These are phyloP conservation scores for Maccullochella peelii DNA, from an alignment of 2,113 vertebrate genomes.

Conservation along the genomic window DNA sequence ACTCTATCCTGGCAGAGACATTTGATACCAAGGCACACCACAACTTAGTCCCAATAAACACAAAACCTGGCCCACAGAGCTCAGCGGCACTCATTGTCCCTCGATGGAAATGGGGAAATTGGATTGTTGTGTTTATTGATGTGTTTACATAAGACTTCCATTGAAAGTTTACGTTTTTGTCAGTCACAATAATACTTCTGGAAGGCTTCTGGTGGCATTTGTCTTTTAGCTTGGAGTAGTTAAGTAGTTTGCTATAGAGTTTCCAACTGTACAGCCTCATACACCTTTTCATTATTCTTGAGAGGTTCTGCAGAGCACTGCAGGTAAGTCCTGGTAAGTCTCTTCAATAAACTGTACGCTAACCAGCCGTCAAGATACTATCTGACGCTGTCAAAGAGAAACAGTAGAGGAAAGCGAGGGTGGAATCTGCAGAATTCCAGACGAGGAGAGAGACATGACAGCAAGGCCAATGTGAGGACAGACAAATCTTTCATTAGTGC, in stretches of 20 bases:
- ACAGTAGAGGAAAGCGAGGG: slow-evolving; percentile 52
- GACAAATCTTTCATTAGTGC: slow-evolving; percentile 79
- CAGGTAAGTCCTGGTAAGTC: slow-evolving; percentile 32
- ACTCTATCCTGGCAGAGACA: slow-evolving; percentile 61
- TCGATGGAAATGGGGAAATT: slow-evolving; percentile 52
- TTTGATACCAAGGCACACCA: slow-evolving; percentile 66
- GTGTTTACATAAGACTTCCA: slow-evolving; percentile 52
- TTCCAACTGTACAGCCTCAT: neutral
- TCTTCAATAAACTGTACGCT: slow-evolving; percentile 60
- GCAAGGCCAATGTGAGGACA: slow-evolving; percentile 73
- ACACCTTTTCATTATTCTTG: slow-evolving; percentile 19
- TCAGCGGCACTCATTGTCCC: slow-evolving; percentile 53
- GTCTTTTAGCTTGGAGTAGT: neutral
- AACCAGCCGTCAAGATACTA: slow-evolving; percentile 65
- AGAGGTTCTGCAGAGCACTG: slow-evolving; percentile 23
- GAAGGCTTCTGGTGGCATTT: slow-evolving; percentile 46
- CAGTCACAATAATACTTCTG: slow-evolving; percentile 40
- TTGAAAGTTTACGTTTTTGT: slow-evolving; percentile 56
- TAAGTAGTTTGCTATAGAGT: neutral
- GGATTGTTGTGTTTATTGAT: slow-evolving; percentile 68
- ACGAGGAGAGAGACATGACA: slow-evolving; percentile 64
- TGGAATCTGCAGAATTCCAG: slow-evolving; percentile 78
- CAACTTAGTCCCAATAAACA: slow-evolving; percentile 68
- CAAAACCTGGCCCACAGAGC: slow-evolving; percentile 41
- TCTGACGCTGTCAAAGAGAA: slow-evolving; percentile 62